Conservation (phyloP, 2,113 vertebrate genomes). For the Sinocyclocheilus grahami region DNA sequence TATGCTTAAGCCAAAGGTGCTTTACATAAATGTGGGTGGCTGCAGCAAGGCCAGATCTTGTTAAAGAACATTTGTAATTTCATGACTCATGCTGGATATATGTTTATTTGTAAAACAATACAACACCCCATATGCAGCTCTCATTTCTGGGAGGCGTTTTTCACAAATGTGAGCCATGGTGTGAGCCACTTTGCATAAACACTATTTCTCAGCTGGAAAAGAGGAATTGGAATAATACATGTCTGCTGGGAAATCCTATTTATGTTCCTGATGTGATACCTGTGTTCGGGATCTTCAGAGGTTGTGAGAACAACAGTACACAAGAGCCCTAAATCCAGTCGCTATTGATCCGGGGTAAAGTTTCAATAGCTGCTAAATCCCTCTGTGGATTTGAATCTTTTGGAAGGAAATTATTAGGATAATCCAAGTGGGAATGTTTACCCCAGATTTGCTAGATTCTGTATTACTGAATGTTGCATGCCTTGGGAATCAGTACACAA, state of each 20-base stretch:
- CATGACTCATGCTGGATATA: background rate
- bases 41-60: background rate
- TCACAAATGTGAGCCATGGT: background rate
- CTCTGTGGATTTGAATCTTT: slow-evolving; percentile 17
- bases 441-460: background rate
- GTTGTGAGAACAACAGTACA: slow-evolving; percentile 22
- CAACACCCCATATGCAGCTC: background rate
- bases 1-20: background rate
- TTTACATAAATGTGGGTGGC: background rate
- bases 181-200: slow-evolving; percentile 36
- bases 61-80: slow-evolving; percentile 2
- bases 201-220: slow-evolving; percentile 20
- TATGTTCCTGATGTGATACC: slow-evolving; percentile 6
- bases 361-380: slow-evolving; percentile 17
- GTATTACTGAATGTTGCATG: background rate
- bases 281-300: slow-evolving; percentile 30
- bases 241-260: slow-evolving; percentile 36
- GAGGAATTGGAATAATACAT: slow-evolving; percentile 26
- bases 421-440: slow-evolving; percentile 19
- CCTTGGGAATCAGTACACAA: background rate
- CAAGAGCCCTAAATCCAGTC: slow-evolving; percentile 25
- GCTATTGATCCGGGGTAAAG: slow-evolving; percentile 17
- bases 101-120: background rate
- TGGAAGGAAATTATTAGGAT: slow-evolving; percentile 19
- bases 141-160: background rate